These are phyloP conservation scores for Catostomus latipinnis DNA, from an alignment of 2,797 vertebrate species.

Conservation along the genomic window DNA sequence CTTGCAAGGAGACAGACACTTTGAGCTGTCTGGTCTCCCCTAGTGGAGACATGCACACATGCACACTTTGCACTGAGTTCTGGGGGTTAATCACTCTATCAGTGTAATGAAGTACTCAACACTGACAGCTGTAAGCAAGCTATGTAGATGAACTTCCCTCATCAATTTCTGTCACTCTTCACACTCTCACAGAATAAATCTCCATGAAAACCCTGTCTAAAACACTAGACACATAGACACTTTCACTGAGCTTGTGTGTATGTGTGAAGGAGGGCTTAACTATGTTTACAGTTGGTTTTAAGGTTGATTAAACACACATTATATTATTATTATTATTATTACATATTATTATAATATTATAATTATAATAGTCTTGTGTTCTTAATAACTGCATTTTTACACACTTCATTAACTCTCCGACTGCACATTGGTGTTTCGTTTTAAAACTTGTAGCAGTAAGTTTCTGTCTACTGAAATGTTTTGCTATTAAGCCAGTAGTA, in stretches of 20 bases:
- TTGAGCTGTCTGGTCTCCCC: conserved; percentile 57
- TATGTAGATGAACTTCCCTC: conserved; percentile 77
- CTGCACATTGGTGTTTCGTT: too few relatives aligned
- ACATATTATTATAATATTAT: too few relatives aligned
- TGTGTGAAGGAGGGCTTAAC: background rate
- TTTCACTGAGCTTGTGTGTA: conserved; percentile 1
- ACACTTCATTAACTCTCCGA: too few relatives aligned
- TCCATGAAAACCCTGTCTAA: conserved; percentile 42
- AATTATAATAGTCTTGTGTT: too few relatives aligned
- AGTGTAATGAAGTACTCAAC: conserved; percentile 73
- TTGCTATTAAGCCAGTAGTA: background rate
- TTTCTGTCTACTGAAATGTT: background rate
- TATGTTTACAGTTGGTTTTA: conserved; percentile 12
- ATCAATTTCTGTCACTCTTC: conserved; percentile 75
- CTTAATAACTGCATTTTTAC: background rate
- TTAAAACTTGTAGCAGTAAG: too few relatives aligned
- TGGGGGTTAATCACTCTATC: conserved; percentile 81
- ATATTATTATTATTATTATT: too few relatives aligned
- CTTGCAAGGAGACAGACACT: conserved; percentile 67
- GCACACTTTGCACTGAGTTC: conserved; percentile 55
- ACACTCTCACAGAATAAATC: conserved; percentile 59
- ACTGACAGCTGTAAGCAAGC: conserved; percentile 78
- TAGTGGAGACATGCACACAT: conserved; percentile 36
- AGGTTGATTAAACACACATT: conserved; percentile 13
- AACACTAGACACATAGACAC: conserved; percentile 22